These are phyloP conservation scores for Coelopa frigida DNA, from an alignment of 1,140 invertebrate species.

Conservation along the genomic window DNA sequence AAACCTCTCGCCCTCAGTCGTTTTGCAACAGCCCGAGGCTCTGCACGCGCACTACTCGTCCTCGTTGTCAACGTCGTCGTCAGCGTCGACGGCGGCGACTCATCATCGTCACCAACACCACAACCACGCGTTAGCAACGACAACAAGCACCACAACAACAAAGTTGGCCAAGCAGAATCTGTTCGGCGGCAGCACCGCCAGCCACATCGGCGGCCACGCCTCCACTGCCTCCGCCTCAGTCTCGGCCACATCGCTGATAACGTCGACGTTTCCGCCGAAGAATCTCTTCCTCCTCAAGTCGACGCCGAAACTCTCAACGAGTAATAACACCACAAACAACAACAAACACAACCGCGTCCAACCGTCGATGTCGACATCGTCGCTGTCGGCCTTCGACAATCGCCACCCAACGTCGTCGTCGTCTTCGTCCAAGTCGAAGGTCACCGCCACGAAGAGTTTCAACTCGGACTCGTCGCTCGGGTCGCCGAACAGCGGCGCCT, in stretches of 20 bases:
- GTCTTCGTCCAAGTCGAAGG: constrained; percentile 5
- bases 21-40: constrained; percentile 29
- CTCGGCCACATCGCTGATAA: constrained; percentile 31
- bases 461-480: constrained; percentile 9
- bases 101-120: neutral
- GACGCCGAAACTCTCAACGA: constrained; percentile 26
- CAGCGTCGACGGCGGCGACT: neutral
- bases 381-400: neutral
- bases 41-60: constrained; percentile 16
- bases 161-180: too few relatives aligned
- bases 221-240: constrained; percentile 12
- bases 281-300: constrained; percentile 42
- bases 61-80: constrained; percentile 1
- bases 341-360: constrained; percentile 7
- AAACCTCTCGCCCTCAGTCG: constrained; percentile 45
- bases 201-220: constrained; percentile 15
- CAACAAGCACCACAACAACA: constrained; percentile 5
- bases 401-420: constrained; percentile 7
- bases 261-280: constrained; percentile 40
- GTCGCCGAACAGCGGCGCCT: neutral
- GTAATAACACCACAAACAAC: constrained; percentile 8
- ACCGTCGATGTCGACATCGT: constrained; percentile 7
- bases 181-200: constrained; percentile 24
- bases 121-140: constrained; percentile 13
- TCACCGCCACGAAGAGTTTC: constrained; percentile 11